Conservation (phyloP, 2,888 invertebrate genomes). For the Rhimphoctona megacephalus region DNA sequence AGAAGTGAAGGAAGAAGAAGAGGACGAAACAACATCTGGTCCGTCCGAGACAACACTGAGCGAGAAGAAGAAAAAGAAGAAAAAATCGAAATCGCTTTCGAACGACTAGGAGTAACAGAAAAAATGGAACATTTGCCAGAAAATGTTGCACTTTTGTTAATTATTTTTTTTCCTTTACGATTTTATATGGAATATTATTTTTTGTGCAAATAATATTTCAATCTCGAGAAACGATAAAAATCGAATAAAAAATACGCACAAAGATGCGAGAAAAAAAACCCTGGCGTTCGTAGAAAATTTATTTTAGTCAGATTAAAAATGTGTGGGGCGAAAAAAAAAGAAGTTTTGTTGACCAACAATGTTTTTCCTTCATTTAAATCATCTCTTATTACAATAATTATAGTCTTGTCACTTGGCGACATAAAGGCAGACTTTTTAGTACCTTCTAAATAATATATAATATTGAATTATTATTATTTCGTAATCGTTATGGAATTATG, state of each 20-base stretch:
- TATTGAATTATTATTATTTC: constrained; percentile 30
- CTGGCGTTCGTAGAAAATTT: background rate
- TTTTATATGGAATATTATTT: constrained; percentile 46
- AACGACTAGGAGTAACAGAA: constrained; percentile 65
- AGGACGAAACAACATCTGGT: constrained; percentile 1
- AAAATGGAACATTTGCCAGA: background rate
- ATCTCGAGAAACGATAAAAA: background rate
- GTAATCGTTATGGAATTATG: constrained; percentile 55
- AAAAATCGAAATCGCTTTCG: constrained; percentile 86
- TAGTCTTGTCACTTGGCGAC: constrained; percentile 66
- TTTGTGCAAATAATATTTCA: constrained; percentile 1
- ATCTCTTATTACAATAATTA: constrained; percentile 59
- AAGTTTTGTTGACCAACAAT: background rate
- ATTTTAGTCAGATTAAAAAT: background rate
- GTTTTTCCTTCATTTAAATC: constrained; percentile 30
- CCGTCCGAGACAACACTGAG: constrained; percentile 79
- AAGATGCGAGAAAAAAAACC: background rate
- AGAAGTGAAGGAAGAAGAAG: constrained; percentile 73
- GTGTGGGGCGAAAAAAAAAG: background rate
- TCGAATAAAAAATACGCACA: background rate
- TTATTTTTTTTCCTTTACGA: constrained; percentile 46
- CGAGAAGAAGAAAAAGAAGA: constrained; percentile 86
- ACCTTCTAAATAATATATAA: constrained; percentile 33
- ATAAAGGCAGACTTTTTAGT: constrained; percentile 65
- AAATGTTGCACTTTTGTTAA: constrained; percentile 21